Base-by-base conservation (phyloP, 2,888 invertebrate species). In the Apotomis capreana region DNA sequence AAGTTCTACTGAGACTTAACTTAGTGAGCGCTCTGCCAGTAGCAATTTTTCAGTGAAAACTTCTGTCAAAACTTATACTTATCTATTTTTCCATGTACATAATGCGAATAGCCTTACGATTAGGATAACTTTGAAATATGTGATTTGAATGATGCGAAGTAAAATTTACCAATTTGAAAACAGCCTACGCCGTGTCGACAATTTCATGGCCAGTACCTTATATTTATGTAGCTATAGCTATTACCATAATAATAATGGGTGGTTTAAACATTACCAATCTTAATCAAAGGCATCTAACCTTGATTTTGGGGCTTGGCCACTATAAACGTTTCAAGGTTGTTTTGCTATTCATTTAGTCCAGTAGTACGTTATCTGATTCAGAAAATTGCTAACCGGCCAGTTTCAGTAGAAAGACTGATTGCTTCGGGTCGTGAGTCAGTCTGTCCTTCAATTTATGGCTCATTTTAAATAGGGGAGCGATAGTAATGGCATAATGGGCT, bases 271-370 rank as follows among this genome's bases (percentile, higher is more conserved):
- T 58, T 51, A 67, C 65, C 70, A 67, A 70, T 55, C 60, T 55
- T 61, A 70, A 70, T 71, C 71, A 62, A 71, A 61, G 67, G 57
- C 61, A 83, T 84, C 79, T 87, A 79, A 81, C 88, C 88, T 89
- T 89, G 82, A 75, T 79, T 84, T 84, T 83, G 61, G 80, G 82
- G 76, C 68, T 71, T 78, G 74, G 74, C 81, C 82, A 72, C 77
- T 80, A 83, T 79, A 84, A 82, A 79, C 82, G 79, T 86, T 89
- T 91, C 89, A 91, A 90, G 92, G 91, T 75, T 78, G 76, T 85
- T 87, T 87, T 83, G 85, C 83, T 88, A 89, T 89, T 88, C 88
- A 87, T 85, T 86, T 85, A 79, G 79, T 79, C 83, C 83, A 83
- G 85, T 86, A 80, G 73, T 69, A 77, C 49, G 62, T 89, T 90